These are phyloP conservation scores for Glareola pratincola DNA, from an alignment of 2,113 vertebrate species.

Conservation along the genomic window DNA sequence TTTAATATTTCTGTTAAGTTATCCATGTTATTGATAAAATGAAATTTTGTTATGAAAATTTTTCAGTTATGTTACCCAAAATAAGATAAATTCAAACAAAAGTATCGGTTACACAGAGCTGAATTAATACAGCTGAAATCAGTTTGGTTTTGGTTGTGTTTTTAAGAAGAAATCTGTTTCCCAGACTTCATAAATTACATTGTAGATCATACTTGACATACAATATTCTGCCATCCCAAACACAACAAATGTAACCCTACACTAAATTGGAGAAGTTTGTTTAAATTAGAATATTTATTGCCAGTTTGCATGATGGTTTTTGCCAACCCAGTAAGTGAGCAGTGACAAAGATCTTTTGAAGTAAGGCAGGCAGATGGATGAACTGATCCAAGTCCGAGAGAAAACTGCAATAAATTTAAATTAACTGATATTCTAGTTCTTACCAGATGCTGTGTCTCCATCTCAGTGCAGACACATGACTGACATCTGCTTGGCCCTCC, in stretches of 20 bases:
- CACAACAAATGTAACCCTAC: not conserved
- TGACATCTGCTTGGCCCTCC: not conserved
- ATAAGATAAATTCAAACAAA: not conserved
- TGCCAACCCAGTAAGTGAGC: not conserved
- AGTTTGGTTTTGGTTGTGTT: not conserved
- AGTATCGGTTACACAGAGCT: not conserved
- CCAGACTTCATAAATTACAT: not conserved
- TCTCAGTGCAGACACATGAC: not conserved
- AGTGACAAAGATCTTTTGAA: not conserved
- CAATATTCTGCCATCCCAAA: not conserved
- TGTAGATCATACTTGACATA: not conserved
- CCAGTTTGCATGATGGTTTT: not conserved
- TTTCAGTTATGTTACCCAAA: not conserved
- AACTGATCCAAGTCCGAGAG: not conserved
- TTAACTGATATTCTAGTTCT: not conserved
- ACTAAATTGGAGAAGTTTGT: not conserved
- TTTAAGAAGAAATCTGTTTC: not conserved
- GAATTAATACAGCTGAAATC: not conserved
- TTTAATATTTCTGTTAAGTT: not conserved
- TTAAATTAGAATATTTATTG: not conserved
- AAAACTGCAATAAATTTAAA: not conserved
- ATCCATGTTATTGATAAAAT: not conserved
- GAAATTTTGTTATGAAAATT: not conserved
- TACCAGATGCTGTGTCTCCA: fast-evolving
- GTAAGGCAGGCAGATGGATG: not conserved